Conservation (phyloP, 2,888 invertebrate genomes). For the Eristalis arbustorum region DNA sequence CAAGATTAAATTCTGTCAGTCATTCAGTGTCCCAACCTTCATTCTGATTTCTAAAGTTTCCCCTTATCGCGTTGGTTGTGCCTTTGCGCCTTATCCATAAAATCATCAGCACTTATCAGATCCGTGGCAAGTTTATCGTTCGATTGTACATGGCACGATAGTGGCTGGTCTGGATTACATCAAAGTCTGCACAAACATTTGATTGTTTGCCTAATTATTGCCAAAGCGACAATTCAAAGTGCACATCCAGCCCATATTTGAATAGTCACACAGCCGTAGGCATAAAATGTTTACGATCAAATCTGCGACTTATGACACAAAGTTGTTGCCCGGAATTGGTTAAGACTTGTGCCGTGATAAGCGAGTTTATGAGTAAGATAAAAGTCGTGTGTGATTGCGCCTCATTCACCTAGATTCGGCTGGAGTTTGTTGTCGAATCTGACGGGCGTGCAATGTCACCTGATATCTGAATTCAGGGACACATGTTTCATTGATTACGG, state of each 20-base stretch:
- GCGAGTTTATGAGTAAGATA: background rate
- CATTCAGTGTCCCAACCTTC: background rate
- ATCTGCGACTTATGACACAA: no score
- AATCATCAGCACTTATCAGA: background rate
- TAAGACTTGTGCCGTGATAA: background rate
- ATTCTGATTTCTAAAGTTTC: background rate
- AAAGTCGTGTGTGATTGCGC: background rate
- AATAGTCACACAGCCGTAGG: no score
- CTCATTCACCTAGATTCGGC: background rate
- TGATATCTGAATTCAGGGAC: background rate
- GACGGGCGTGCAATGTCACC: conserved; percentile 7
- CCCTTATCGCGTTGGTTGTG: background rate
- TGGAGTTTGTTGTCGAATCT: background rate
- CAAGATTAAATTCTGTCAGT: no score
- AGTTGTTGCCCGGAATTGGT: background rate
- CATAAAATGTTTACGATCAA: background rate
- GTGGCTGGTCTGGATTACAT: background rate
- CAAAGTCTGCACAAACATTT: background rate
- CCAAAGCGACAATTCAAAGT: no score
- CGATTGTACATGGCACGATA: background rate
- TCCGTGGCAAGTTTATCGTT: background rate
- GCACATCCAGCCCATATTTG: no score
- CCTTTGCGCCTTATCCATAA: background rate
- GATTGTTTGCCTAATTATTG: background rate
- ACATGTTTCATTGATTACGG: conserved; percentile 2